Evolutionary conservation across 2,797 vertebrate genomes (phyloP).

Genomic region (Chlorospingus flavigularis): DNA sequence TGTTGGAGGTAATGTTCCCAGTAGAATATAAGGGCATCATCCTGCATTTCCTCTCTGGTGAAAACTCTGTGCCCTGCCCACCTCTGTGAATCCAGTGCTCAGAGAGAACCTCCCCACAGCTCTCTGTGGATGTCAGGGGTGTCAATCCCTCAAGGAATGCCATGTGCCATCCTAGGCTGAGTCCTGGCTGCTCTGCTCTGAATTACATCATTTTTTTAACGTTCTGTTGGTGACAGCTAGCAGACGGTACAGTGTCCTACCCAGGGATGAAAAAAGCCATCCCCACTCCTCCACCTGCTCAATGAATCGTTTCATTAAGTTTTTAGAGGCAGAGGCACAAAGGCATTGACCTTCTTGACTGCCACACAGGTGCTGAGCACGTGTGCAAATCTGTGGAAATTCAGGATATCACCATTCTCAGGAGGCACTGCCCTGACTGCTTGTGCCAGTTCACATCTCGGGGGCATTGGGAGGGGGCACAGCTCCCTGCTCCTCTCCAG

Average conservation of each 20-base stretch:
- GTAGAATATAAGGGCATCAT: background rate
- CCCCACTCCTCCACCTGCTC: background rate
- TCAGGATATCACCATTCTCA: background rate
- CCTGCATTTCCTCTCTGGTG: background rate
- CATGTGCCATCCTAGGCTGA: background rate
- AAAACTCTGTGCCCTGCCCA: background rate
- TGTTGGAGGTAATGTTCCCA: background rate
- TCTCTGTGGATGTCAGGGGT: rapidly evolving
- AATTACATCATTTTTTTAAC: background rate
- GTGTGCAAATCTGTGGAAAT: background rate
- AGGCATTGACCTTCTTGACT: background rate
- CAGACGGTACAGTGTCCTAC: background rate
- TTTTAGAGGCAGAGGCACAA: background rate
- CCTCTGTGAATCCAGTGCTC: rapidly evolving
- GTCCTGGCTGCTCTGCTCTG: background rate
- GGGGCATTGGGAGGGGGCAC: rapidly evolving
- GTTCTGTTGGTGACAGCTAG: background rate
- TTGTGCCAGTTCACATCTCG: rapidly evolving
- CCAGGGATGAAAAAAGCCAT: background rate
- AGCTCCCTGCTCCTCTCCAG: background rate
- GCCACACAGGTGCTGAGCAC: background rate
- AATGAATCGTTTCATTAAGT: background rate
- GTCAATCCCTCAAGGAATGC: background rate
- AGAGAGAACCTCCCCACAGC: background rate
- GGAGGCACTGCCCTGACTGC: rapidly evolving